Evolutionary conservation across 2,797 vertebrate genomes (phyloP).

Genomic region (Fringilla coelebs): DNA sequence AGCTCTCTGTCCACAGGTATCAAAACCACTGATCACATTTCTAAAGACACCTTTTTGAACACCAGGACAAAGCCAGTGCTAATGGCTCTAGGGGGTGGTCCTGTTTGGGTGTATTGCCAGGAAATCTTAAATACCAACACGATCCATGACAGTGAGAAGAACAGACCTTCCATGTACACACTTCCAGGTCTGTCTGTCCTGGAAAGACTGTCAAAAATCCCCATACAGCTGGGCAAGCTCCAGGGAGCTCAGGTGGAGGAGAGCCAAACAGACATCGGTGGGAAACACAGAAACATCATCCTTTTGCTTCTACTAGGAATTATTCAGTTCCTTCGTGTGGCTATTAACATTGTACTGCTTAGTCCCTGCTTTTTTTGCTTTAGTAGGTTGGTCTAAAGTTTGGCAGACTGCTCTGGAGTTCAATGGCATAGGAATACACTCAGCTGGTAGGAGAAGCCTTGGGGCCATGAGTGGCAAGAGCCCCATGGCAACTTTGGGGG

Average conservation of each 20-base stretch:
- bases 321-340: neutral
- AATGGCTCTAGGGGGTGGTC: rapidly evolving
- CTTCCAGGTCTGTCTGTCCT: neutral
- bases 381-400: neutral
- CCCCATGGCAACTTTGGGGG: rapidly evolving
- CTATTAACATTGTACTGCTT: neutral
- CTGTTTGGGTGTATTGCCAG: rapidly evolving
- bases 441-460: neutral
- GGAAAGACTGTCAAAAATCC: neutral
- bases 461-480: neutral
- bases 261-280: rapidly evolving
- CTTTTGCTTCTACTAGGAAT: neutral
- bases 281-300: neutral
- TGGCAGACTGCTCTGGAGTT: neutral
- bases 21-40: neutral
- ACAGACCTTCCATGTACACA: neutral
- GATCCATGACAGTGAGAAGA: neutral
- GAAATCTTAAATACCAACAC: rapidly evolving
- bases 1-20: neutral
- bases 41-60: neutral
- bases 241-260: neutral
- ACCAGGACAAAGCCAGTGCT: neutral
- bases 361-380: neutral
- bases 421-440: neutral
- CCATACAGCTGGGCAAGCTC: rapidly evolving